These are phyloP conservation scores for Orchesella cincta DNA, from an alignment of 1,140 invertebrate genomes.

Conservation along the genomic window DNA sequence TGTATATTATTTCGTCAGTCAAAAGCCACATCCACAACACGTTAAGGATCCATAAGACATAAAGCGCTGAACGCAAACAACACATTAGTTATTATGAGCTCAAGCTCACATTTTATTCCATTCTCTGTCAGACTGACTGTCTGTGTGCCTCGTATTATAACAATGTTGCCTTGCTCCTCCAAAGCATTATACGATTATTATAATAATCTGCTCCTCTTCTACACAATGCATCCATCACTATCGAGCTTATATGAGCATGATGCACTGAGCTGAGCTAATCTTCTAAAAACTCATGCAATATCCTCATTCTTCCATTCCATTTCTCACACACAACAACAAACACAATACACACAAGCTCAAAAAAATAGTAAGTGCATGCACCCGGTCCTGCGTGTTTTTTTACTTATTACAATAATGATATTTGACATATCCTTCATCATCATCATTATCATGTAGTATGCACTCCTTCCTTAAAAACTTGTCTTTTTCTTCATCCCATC, in stretches of 20 bases:
- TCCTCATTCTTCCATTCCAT: background rate
- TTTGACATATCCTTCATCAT: background rate
- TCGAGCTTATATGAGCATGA: background rate
- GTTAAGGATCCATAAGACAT: background rate
- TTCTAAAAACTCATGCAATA: slow-evolving; percentile 4
- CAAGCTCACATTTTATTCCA: background rate
- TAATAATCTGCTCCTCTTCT: background rate
- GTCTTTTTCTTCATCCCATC: background rate
- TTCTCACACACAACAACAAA: background rate
- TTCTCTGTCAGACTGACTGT: background rate
- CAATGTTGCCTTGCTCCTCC: background rate
- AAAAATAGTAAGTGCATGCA: background rate
- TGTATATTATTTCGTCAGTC: background rate
- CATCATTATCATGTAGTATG: background rate
- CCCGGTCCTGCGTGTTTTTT: background rate
- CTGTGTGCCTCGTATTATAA: background rate
- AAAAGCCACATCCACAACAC: slow-evolving; percentile 16
- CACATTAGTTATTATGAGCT: slow-evolving; percentile 11
- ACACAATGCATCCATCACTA: background rate
- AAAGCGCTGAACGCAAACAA: background rate
- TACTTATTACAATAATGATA: slow-evolving; percentile 1
- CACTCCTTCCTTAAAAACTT: background rate
- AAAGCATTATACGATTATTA: background rate
- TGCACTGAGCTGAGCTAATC: background rate
- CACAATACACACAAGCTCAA: background rate